A percentile compares a stretch with the other conserved stretches of the same genome.
Conservation (phyloP, 2,888 invertebrate genomes). For the Sussaba pulchella region DNA sequence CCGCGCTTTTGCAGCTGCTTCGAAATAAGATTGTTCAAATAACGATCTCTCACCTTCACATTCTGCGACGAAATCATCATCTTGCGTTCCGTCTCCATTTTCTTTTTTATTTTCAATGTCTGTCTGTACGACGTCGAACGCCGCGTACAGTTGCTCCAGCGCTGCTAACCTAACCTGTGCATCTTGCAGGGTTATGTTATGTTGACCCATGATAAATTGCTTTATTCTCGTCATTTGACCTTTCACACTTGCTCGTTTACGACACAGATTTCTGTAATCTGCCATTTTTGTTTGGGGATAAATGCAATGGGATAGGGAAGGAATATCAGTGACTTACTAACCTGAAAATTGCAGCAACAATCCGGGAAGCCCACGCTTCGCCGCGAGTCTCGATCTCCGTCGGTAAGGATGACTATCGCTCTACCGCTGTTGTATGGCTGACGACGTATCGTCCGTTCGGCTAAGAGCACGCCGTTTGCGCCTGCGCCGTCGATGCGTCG, state of each 20-base stretch:
- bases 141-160: slow-evolving; percentile 6
- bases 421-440: background rate
- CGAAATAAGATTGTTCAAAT: slow-evolving; percentile 1
- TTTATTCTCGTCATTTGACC: slow-evolving; percentile 28
- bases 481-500: background rate
- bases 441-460: background rate
- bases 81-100: slow-evolving; percentile 20
- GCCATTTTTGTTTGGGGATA: slow-evolving; percentile 10
- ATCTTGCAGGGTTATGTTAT: slow-evolving; percentile 6
- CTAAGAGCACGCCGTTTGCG: background rate
- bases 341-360: slow-evolving; percentile 28
- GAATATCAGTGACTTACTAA: slow-evolving; percentile 36
- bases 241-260: slow-evolving; percentile 20
- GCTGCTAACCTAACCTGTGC: slow-evolving; percentile 25
- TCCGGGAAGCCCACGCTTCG: slow-evolving; percentile 27
- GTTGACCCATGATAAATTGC: background rate
- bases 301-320: slow-evolving; percentile 9
- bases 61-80: background rate
- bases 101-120: slow-evolving; percentile 30
- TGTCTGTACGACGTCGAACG: slow-evolving; percentile 30
- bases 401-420: slow-evolving; percentile 11
- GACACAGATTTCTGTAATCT: background rate
- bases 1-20: background rate
- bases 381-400: slow-evolving; percentile 38
- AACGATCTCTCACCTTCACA: slow-evolving; percentile 19